Evolutionary conservation across 2,888 invertebrate species (phyloP), one percentile per base, ranked within the genome.

Genomic region (Dicycla oo): DNA sequence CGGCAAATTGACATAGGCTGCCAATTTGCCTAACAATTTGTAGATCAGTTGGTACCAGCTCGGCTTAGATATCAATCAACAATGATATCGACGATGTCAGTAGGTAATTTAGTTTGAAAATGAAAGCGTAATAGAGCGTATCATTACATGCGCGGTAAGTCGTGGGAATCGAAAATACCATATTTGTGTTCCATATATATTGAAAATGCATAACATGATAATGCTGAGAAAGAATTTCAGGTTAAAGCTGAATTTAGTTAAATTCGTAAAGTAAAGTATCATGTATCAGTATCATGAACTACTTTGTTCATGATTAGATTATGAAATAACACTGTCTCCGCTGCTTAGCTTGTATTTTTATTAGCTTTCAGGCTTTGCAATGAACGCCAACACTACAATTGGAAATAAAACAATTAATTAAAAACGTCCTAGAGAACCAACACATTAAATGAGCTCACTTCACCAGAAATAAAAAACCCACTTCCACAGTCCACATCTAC

Each of bases 401-500:
- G 13, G 6, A 65, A 56, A 15, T 40, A 8, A 47, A 54, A 20
- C 26, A 61, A 61, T n/a, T 13, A 10, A 49, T 62, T 18, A 30
- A 62, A 18, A n/a, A n/a, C n/a, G 6, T 34, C 30, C 30, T n/a
- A 51, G 18, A 51, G 11, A n/a, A 47, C n/a, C 10, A 62, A n/a
- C 30, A 30, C 15, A 53, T 18, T 30, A 53, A 43, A 71, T 43
- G n/a, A 8, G 18, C 30, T 23, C 7, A 62, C 47, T 7, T 51
- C 3, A 13, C 18, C 45, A 53, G 68, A 75, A 73, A 34, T 60
- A 57, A 79, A n/a, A 78, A 49, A 10, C 34, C 3, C 13, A 56
- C 30, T 53, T 18, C 23, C n/a, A 70, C 58, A 70, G 57, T 47
- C 75, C 67, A 69, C 71, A 86, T 43, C 85, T 76, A 77, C 57